Conservation (phyloP, 2,797 vertebrate species). For the Gambusia yucatana region DNA sequence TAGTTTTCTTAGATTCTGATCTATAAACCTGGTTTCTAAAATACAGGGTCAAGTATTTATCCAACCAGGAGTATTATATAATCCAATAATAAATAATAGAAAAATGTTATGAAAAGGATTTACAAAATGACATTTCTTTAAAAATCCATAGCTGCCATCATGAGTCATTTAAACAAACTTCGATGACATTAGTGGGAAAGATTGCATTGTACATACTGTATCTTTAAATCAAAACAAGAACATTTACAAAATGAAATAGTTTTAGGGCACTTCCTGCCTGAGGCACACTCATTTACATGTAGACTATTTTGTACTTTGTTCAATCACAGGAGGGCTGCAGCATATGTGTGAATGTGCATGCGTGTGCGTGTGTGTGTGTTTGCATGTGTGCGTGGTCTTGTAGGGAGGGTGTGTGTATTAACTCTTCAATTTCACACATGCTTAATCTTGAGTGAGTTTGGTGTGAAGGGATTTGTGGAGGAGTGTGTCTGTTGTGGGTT, state of each 20-base stretch:
- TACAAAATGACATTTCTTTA: background rate
- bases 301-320: background rate
- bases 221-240: background rate
- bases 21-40: background rate
- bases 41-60: background rate
- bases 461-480: constrained; percentile 95
- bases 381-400: constrained; percentile 6
- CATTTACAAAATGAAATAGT: background rate
- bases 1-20: background rate
- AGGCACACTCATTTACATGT: background rate
- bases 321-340: background rate
- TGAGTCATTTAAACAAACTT: background rate
- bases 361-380: background rate
- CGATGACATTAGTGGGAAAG: background rate
- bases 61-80: background rate
- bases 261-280: background rate
- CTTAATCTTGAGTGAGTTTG: constrained; percentile 97
- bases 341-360: background rate
- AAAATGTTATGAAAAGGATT: background rate
- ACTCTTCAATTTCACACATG: constrained; percentile 99
- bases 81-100: background rate
- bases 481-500: constrained; percentile 60
- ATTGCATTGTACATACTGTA: background rate
- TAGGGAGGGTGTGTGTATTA: constrained; percentile 83
- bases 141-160: background rate